Evolutionary conservation across 2,888 invertebrate species (phyloP).

Genomic region (Mesoligia furuncula): DNA sequence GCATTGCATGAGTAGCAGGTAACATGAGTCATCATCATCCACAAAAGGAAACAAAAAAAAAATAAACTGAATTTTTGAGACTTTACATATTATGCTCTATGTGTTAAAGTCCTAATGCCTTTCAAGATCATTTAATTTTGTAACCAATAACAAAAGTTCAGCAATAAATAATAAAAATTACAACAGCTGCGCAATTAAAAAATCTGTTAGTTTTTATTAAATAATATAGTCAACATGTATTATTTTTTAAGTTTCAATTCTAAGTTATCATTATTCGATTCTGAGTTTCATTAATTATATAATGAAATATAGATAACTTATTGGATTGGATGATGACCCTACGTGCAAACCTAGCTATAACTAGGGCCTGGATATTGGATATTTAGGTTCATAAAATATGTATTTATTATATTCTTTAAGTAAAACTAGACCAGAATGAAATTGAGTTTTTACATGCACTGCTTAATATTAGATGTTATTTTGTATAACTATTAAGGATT

Average conservation of each 20-base stretch:
- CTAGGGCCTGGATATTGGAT: background rate
- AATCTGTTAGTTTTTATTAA: background rate
- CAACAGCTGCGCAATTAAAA: background rate
- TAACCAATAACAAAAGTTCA: conserved; percentile 8
- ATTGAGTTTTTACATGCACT: background rate
- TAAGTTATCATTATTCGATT: background rate
- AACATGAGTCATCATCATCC: conserved; percentile 9
- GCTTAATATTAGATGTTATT: background rate
- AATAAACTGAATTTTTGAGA: background rate
- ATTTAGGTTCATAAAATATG: background rate
- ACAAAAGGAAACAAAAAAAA: background rate
- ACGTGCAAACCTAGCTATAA: conserved; percentile 7
- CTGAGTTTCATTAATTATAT: background rate
- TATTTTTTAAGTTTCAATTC: background rate
- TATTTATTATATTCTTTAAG: background rate
- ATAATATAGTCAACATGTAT: background rate
- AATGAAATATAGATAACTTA: background rate
- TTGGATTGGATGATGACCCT: conserved; percentile 14
- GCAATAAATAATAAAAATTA: background rate
- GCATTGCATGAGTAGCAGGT: conserved; percentile 10
- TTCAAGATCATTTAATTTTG: conserved; percentile 9
- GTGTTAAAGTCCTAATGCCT: too few species aligned
- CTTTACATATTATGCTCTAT: background rate
- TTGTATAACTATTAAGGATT: background rate
- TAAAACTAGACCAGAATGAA: background rate